phyloP scores from a whole-genome alignment of 2,888 invertebrate species.

The Melitaea athalia region DNA sequence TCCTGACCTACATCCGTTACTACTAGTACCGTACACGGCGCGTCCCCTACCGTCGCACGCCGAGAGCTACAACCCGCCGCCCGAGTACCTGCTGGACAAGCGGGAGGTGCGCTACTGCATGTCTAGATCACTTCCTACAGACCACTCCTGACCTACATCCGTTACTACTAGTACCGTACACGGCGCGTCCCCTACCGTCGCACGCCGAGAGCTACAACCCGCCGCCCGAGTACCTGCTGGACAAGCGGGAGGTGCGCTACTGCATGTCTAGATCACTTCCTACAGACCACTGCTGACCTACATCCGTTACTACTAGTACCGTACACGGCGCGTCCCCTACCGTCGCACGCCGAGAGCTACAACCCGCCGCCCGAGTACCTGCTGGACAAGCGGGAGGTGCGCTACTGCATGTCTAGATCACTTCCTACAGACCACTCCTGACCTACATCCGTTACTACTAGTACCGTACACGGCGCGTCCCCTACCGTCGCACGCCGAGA shows the following conservation, averaged over 20 bases:
- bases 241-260: conserved; percentile 87
- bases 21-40: conserved; percentile 78
- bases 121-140: too few species aligned
- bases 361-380: conserved; percentile 99
- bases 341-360: conserved; percentile 97
- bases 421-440: too few species aligned
- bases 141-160: too few species aligned
- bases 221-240: conserved; percentile 97
- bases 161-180: too few species aligned
- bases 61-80: conserved; percentile 99
- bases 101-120: conserved; percentile 85
- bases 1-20: too few species aligned
- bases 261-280: too few species aligned
- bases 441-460: too few species aligned
- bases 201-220: conserved; percentile 99
- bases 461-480: conserved; percentile 86
- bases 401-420: too few species aligned
- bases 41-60: conserved; percentile 95
- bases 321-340: conserved; percentile 90
- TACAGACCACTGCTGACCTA: too few species aligned
- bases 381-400: conserved; percentile 90
- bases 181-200: conserved; percentile 93
- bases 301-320: too few species aligned
- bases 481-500: conserved; percentile 96
- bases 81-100: conserved; percentile 96